Percentiles rank a stretch among this genome's conserved stretches.
Evolutionary conservation across 1,140 invertebrate species (phyloP).

Genomic region (Copidosoma floridanum): DNA sequence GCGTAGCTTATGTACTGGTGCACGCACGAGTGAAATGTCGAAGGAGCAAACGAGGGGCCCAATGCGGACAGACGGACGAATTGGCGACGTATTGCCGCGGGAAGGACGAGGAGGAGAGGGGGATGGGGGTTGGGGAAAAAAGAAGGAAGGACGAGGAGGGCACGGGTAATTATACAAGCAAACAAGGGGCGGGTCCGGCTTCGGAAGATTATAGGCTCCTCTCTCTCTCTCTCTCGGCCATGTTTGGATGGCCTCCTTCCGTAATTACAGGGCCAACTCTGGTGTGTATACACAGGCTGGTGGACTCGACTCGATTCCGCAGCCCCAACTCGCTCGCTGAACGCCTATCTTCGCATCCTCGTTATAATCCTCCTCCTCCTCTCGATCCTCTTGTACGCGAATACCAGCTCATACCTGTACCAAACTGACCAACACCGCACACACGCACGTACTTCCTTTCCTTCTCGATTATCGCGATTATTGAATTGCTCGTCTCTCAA

Average conservation of each 20-base stretch:
- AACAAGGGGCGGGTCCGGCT: constrained; percentile 50
- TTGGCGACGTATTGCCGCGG: constrained; percentile 31
- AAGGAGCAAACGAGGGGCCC: constrained; percentile 28
- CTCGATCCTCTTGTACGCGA: not conserved
- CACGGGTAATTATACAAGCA: constrained; percentile 53
- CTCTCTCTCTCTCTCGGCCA: constrained; percentile 38
- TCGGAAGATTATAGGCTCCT: constrained; percentile 51
- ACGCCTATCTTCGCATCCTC: not conserved
- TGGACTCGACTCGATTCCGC: no score
- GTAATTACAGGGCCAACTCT: constrained; percentile 53
- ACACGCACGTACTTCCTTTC: not conserved
- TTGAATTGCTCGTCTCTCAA: constrained; percentile 5
- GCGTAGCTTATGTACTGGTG: no score
- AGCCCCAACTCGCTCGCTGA: no score
- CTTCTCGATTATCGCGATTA: constrained; percentile 11
- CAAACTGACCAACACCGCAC: not conserved
- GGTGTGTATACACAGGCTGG: no score
- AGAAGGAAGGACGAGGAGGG: constrained; percentile 37
- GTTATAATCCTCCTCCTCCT: not conserved
- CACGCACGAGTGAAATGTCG: constrained; percentile 39
- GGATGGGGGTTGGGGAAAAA: constrained; percentile 1
- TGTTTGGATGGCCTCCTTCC: no score
- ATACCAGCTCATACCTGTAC: not conserved
- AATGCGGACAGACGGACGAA: constrained; percentile 40
- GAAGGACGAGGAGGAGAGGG: constrained; percentile 29